Percentiles rank a stretch among this genome's conserved stretches.
phyloP scores from a whole-genome alignment of 2,888 invertebrate species.

The Penaeus monodon region DNA sequence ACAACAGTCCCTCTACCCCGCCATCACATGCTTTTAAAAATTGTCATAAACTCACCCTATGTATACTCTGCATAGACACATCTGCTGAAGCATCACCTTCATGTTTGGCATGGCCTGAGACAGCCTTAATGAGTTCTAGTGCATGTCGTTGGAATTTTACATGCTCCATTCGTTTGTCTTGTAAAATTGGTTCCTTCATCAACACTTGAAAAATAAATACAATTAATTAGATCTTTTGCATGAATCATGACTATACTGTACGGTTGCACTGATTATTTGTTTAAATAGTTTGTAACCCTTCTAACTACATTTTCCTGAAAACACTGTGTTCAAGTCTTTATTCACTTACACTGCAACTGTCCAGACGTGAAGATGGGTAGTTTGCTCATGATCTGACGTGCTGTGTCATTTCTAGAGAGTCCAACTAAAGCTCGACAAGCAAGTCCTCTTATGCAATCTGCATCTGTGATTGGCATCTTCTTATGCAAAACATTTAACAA shows the following conservation, averaged over 20 bases:
- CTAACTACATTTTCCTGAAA: background rate
- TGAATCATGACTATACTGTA: background rate
- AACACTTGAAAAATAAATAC: conserved; percentile 75
- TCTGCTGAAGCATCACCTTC: conserved; percentile 81
- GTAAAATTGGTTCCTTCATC: conserved; percentile 96
- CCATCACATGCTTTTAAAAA: background rate
- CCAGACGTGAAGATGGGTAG: conserved; percentile 93
- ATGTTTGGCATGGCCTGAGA: conserved; percentile 89
- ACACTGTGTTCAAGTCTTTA: background rate
- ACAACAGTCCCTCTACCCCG: background rate
- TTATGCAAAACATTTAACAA: conserved; percentile 88
- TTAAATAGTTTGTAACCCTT: too few relatives aligned
- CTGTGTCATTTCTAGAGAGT: conserved; percentile 89
- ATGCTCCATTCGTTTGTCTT: conserved; percentile 95
- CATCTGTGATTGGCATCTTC: conserved; percentile 96
- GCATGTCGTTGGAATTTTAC: conserved; percentile 96
- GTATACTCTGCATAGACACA: conserved; percentile 88
- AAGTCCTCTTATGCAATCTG: conserved; percentile 91
- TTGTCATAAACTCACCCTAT: conserved; percentile 76
- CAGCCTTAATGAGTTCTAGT: conserved; percentile 86
- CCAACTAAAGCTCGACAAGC: conserved; percentile 95
- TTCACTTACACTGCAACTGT: conserved; percentile 83
- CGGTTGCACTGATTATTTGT: background rate
- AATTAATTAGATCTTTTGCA: background rate
- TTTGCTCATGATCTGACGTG: conserved; percentile 94